phyloP scores from a whole-genome alignment of 2,888 invertebrate genomes.

The Euzetes globulus region DNA sequence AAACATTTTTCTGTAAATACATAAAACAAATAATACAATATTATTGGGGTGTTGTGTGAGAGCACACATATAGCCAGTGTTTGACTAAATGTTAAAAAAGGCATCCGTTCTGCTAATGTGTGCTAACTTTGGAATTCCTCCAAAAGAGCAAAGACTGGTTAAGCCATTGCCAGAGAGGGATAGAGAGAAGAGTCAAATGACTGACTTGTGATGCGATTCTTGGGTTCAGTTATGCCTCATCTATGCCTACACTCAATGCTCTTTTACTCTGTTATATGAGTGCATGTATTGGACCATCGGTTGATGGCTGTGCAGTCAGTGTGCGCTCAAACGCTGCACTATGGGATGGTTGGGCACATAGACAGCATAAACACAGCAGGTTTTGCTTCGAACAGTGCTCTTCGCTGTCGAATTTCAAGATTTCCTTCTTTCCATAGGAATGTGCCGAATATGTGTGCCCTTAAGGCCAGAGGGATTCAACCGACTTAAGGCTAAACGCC shows the following conservation, averaged over 20 bases:
- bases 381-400: neutral
- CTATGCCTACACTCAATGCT: constrained; percentile 5
- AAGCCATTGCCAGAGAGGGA: constrained; percentile 2
- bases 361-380: neutral
- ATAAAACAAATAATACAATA: neutral
- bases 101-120: constrained; percentile 12
- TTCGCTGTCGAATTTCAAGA: constrained; percentile 17
- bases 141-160: constrained; percentile 5
- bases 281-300: neutral
- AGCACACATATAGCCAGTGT: neutral
- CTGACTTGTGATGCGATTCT: constrained; percentile 1
- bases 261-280: neutral
- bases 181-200: constrained; percentile 14
- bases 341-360: constrained; percentile 5
- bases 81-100: neutral
- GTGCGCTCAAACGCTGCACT: neutral
- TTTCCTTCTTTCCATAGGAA: constrained; percentile 17
- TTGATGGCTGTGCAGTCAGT: constrained; percentile 1
- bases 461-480: neutral
- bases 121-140: neutral
- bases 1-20: neutral
- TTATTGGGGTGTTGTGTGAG: neutral
- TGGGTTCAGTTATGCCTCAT: neutral
- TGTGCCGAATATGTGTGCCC: constrained; percentile 15
- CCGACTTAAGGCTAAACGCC: neutral